Conservation (phyloP, 1,140 invertebrate genomes). For the Bombus superbus region DNA sequence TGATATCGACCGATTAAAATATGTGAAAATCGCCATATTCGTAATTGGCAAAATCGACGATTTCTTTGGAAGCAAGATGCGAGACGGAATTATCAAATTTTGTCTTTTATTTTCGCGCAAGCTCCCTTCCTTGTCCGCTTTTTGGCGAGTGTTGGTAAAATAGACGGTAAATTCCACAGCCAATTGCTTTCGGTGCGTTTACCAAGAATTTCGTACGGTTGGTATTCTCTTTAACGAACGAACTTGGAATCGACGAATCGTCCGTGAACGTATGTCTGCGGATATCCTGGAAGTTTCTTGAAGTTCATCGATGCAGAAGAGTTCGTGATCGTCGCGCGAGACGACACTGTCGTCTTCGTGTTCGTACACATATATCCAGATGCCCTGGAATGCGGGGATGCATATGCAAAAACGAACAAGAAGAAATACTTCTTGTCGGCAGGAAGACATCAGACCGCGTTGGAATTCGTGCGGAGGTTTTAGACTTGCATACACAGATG, state of each 20-base stretch:
- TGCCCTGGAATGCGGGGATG: constrained; percentile 31
- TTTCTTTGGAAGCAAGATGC: too few species aligned
- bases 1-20: too few species aligned
- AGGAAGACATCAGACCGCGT: constrained; percentile 37
- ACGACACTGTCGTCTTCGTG: background rate
- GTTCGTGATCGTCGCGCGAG: background rate
- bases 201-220: background rate
- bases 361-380: background rate
- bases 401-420: constrained; percentile 45
- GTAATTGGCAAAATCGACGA: too few species aligned
- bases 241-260: constrained; percentile 29
- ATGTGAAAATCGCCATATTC: too few species aligned
- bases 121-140: background rate
- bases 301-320: constrained; percentile 36
- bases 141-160: background rate
- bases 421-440: constrained; percentile 49
- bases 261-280: constrained; percentile 12
- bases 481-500: background rate
- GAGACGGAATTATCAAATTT: too few species aligned
- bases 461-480: constrained; percentile 49
- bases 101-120: background rate
- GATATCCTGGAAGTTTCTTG: constrained; percentile 34
- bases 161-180: background rate
- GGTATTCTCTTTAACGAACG: constrained; percentile 49
- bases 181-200: constrained; percentile 20